Evolutionary conservation across 2,888 invertebrate species (phyloP).

Genomic region (Margaritifera margaritifera): DNA sequence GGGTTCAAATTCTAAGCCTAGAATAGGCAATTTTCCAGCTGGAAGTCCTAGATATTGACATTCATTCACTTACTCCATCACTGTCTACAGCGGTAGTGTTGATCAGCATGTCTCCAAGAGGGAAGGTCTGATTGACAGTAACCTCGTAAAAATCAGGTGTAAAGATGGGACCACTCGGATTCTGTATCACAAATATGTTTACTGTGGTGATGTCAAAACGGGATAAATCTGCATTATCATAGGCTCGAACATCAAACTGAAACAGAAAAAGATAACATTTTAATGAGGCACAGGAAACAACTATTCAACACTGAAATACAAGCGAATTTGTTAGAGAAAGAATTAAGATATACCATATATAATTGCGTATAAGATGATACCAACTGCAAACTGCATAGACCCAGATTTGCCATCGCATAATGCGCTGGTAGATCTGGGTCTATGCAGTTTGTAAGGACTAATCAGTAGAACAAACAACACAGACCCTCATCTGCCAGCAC

Average conservation of each 20-base stretch:
- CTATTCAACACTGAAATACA: too few relatives aligned
- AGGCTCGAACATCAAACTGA: slow-evolving; percentile 56
- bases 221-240: slow-evolving; percentile 52
- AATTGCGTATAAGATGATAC: too few relatives aligned
- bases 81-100: slow-evolving; percentile 53
- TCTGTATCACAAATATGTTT: slow-evolving; percentile 55
- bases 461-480: too few relatives aligned
- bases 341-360: too few relatives aligned
- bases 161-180: slow-evolving; percentile 64
- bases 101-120: slow-evolving; percentile 48
- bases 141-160: slow-evolving; percentile 37
- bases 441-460: too few relatives aligned
- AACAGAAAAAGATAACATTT: slow-evolving; percentile 7
- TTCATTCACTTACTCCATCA: slow-evolving; percentile 41
- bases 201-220: slow-evolving; percentile 55
- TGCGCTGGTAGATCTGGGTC: too few relatives aligned
- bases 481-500: too few relatives aligned
- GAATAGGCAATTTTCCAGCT: slow-evolving; percentile 7
- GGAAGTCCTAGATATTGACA: slow-evolving; percentile 1
- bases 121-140: slow-evolving; percentile 46
- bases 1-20: too few relatives aligned
- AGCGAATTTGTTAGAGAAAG: too few relatives aligned
- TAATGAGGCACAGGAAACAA: too few relatives aligned
- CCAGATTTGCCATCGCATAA: too few relatives aligned
- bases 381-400: too few relatives aligned